These are phyloP conservation scores for Eupelmus urozonus DNA, from an alignment of 2,888 invertebrate species.

Conservation along the genomic window DNA sequence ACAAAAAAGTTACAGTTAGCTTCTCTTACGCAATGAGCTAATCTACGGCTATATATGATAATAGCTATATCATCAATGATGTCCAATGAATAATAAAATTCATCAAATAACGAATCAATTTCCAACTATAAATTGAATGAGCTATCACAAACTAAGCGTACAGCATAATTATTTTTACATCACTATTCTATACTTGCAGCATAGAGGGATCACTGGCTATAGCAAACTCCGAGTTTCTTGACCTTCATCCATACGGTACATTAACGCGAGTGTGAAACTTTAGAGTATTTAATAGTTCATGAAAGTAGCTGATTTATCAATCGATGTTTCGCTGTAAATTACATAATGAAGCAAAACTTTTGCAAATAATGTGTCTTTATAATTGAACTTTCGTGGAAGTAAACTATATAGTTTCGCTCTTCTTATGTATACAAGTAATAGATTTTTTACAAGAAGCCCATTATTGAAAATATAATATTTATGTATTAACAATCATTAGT, in stretches of 20 bases:
- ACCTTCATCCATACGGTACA: slow-evolving; percentile 26
- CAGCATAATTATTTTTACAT: slow-evolving; percentile 31
- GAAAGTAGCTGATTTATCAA: slow-evolving; percentile 1
- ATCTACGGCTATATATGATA: slow-evolving; percentile 1
- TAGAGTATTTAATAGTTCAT: slow-evolving; percentile 24
- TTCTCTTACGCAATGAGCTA: slow-evolving; percentile 10
- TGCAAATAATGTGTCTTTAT: not conserved
- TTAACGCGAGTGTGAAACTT: not conserved
- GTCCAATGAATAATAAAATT: slow-evolving; percentile 37
- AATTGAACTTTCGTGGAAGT: no score
- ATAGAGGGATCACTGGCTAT: slow-evolving; percentile 16
- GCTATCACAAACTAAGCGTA: slow-evolving; percentile 25
- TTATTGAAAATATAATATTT: no score
- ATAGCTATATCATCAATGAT: slow-evolving; percentile 23
- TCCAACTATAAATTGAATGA: slow-evolving; percentile 19
- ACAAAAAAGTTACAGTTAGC: no score
- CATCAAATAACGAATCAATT: slow-evolving; percentile 40
- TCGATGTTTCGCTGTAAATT: slow-evolving; percentile 4
- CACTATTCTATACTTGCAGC: slow-evolving; percentile 17
- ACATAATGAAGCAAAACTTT: not conserved
- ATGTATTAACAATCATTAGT: no score
- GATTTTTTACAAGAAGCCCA: no score
- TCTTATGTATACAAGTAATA: no score
- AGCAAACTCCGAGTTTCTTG: slow-evolving; percentile 37
- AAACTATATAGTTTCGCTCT: no score